A percentile compares a stretch with the other conserved stretches of the same genome.
Evolutionary conservation across 2,113 vertebrate species (phyloP).

Genomic region (Odontophorus gujanensis): DNA sequence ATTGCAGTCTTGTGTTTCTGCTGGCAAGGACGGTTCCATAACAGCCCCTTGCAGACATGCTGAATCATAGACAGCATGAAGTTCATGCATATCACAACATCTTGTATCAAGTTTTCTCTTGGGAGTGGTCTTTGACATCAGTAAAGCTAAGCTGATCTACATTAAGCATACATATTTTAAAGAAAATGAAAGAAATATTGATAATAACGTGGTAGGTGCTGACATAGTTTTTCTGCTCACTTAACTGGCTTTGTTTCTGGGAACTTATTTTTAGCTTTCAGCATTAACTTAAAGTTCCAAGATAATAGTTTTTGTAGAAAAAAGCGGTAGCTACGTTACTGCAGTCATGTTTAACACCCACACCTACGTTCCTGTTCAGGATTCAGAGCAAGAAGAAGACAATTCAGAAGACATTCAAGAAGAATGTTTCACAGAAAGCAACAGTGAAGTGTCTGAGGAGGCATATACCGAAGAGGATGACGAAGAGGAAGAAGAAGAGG

Average conservation of each 20-base stretch:
- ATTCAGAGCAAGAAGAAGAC: slow-evolving; percentile 78
- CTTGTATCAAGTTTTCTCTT: not conserved
- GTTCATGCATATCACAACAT: not conserved
- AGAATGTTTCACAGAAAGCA: slow-evolving; percentile 81
- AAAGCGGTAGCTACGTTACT: not conserved
- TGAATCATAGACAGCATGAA: not conserved
- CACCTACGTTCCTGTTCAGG: slow-evolving; percentile 61
- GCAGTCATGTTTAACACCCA: not conserved
- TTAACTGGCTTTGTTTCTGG: not conserved
- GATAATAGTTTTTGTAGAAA: not conserved
- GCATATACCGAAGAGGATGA: slow-evolving; percentile 77
- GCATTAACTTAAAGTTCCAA: not conserved
- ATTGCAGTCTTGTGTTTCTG: slow-evolving; percentile 15
- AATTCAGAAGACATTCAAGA: slow-evolving; percentile 83
- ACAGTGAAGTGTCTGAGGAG: slow-evolving; percentile 83
- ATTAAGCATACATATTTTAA: not conserved
- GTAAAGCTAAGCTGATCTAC: not conserved
- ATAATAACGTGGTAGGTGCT: not conserved
- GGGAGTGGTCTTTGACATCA: not conserved
- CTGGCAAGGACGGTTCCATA: not conserved
- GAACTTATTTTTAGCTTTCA: not conserved
- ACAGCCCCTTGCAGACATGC: not conserved
- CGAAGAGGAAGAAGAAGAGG: slow-evolving; percentile 55
- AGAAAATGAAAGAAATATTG: not conserved
- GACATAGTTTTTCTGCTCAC: not conserved